phyloP scores from a whole-genome alignment of 1,140 invertebrate genomes.

The Carcinoscorpius rotundicauda region DNA sequence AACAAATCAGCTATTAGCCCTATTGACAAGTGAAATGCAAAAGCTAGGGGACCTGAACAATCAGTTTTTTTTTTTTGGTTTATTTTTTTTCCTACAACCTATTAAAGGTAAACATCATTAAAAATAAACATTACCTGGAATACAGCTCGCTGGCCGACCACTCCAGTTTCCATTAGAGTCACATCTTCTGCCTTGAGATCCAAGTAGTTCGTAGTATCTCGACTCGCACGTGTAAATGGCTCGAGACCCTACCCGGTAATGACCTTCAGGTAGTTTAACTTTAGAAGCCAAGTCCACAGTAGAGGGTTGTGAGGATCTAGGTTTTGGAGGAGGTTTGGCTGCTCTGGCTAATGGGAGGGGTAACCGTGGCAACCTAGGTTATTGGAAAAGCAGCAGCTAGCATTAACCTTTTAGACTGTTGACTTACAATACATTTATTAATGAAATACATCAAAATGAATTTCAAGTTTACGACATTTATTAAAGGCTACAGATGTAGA shows the following conservation, averaged over 20 bases:
- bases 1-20: too few species aligned
- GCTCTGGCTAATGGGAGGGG: background rate
- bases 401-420: background rate
- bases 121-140: slow-evolving; percentile 8
- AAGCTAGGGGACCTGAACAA: too few species aligned
- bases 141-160: slow-evolving; percentile 17
- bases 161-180: slow-evolving; percentile 17
- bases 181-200: slow-evolving; percentile 16
- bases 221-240: slow-evolving; percentile 18
- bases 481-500: too few species aligned
- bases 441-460: background rate
- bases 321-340: background rate
- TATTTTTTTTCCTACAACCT: too few species aligned
- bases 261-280: slow-evolving; percentile 10
- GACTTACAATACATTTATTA: background rate
- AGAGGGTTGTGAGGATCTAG: background rate
- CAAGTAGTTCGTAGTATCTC: slow-evolving; percentile 18
- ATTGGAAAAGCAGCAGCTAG: background rate
- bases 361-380: background rate
- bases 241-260: slow-evolving; percentile 7
- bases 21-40: too few species aligned
- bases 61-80: too few species aligned
- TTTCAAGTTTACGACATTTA: too few species aligned
- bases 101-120: too few species aligned
- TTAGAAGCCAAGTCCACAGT: background rate